Conservation (phyloP, 2,888 invertebrate genomes). For the Hypolimnas misippus region DNA sequence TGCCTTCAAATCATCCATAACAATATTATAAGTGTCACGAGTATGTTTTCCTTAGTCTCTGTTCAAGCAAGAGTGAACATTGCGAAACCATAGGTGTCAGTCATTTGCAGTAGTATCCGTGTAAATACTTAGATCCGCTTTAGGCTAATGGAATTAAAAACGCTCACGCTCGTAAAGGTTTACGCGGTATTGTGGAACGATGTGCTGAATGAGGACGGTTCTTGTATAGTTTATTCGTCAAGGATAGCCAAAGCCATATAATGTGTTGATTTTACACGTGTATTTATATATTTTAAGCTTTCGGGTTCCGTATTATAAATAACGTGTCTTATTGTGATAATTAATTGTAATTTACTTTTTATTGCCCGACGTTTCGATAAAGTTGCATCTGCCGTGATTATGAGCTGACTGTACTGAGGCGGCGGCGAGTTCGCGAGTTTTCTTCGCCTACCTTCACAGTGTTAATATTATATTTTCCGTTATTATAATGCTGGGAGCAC, state of each 20-base stretch:
- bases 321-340: no score
- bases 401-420: no score
- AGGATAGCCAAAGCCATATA: not conserved
- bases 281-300: not conserved
- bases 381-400: no score
- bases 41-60: conserved; percentile 4
- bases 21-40: conserved; percentile 1
- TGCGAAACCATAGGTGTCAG: conserved; percentile 75
- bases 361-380: no score
- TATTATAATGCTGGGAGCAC: no score
- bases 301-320: no score
- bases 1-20: not conserved
- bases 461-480: no score
- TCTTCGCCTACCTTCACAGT: no score
- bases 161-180: conserved; percentile 24
- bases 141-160: conserved; percentile 71
- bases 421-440: no score
- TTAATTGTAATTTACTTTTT: no score
- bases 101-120: conserved; percentile 54
- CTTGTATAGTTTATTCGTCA: not conserved
- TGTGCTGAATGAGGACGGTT: conserved; percentile 1
- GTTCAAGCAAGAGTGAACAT: conserved; percentile 50
- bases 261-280: not conserved
- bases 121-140: conserved; percentile 75
- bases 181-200: conserved; percentile 42